These are phyloP conservation scores for Hydractinia echinata DNA, from an alignment of 30 jellyfish, hydroid and myxozoan species.

Conservation along the genomic window DNA sequence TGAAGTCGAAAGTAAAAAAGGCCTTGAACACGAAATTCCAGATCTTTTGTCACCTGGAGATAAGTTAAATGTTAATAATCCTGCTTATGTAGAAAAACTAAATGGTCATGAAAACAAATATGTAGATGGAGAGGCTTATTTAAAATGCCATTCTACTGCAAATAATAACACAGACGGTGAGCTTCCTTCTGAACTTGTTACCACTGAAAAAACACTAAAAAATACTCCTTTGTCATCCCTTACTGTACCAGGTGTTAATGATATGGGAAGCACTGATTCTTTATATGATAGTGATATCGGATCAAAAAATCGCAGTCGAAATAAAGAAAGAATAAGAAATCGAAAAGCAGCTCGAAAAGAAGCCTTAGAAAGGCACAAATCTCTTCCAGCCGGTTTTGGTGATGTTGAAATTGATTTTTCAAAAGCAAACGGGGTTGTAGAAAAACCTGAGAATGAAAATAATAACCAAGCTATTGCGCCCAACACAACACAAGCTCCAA, in stretches of 20 bases:
- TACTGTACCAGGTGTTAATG: slow-evolving; percentile 18
- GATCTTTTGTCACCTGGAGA: slow-evolving; percentile 6
- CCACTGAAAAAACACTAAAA: background rate
- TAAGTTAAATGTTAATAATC: background rate
- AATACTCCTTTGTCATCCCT: background rate
- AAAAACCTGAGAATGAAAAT: slow-evolving; percentile 15
- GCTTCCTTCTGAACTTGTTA: background rate
- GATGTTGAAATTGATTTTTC: slow-evolving; percentile 22
- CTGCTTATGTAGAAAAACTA: background rate
- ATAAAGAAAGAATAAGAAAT: slow-evolving; percentile 32
- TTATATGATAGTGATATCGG: slow-evolving; percentile 25
- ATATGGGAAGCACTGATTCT: slow-evolving; percentile 28
- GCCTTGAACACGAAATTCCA: background rate
- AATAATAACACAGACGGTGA: background rate
- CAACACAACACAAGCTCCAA: background rate
- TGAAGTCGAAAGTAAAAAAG: background rate
- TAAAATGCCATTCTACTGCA: background rate
- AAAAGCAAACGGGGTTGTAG: background rate
- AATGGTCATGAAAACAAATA: background rate
- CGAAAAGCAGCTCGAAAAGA: slow-evolving; percentile 34
- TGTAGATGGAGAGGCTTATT: background rate
- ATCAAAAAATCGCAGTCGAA: slow-evolving; percentile 8
- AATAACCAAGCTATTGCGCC: background rate
- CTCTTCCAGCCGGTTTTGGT: slow-evolving; percentile 29
- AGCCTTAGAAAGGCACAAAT: slow-evolving; percentile 23